Evolutionary conservation across 64 coral and sea anemone species (phyloP), one percentile per base, ranked within the genome.

Genomic region (Dendronephthya gigantea): DNA sequence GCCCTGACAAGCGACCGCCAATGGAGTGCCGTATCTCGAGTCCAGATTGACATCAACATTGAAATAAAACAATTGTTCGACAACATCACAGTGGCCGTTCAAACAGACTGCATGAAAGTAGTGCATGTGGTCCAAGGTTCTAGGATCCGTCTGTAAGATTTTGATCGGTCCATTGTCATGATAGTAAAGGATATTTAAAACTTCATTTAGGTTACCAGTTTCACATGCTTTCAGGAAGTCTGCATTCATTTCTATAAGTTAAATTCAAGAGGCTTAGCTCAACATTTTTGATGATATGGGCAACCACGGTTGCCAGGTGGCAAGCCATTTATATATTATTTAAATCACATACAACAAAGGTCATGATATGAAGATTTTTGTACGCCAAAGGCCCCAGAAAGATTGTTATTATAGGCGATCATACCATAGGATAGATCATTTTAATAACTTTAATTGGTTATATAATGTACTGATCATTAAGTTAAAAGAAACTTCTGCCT

Each of bases 61-160:
- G 39, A 90, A 84, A 35, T 88, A 38, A 31, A 98, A 83, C 40
- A 98, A 68, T 41, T 98, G 90, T 28, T 65, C 83, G 19, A 93
- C 92, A 72, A 98, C 81, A 31, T 92, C 90, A 1, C 84, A 41
- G 68, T 98, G 89, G 14, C 95, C 95, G 87, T 92, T 89, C 41
- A 40, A 50, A 87, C 91, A 98, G 36, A 89, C 95, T 28, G 84
- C 59, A 84, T 90, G 92, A 32, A 88, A 45, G 48, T 82, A 85
- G 45, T 82, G 83, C 39, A 38, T 47, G 31, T 51, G 83, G 41
- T 84, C 43, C 40, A 83, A 68, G n/a, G 83, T 81, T 9, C 50
- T 50, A n/a, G 68, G 52, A 22, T 83, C 85, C 68, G 76, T 45
- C 51, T 56, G 88, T 7, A 98, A 50, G 13, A 93, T 89, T 34